Evolutionary conservation across 2,888 invertebrate species (phyloP).

Genomic region (Pollenia labialis): DNA sequence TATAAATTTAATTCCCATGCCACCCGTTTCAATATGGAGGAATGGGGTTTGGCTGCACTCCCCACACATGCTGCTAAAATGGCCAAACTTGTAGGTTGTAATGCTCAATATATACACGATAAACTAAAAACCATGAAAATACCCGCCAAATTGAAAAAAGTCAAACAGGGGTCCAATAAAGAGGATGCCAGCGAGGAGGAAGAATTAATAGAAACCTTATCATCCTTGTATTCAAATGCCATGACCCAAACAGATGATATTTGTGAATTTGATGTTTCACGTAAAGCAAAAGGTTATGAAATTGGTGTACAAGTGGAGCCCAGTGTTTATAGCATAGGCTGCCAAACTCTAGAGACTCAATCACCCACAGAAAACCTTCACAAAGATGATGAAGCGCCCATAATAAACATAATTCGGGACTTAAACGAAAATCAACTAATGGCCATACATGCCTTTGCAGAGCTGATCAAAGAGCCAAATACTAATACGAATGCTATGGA

Average conservation of each 20-base stretch:
- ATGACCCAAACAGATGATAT: constrained; percentile 74
- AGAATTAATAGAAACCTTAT: constrained; percentile 55
- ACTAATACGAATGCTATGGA: constrained; percentile 69
- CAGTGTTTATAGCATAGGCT: constrained; percentile 46
- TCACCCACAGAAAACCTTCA: constrained; percentile 19
- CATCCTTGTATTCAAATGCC: constrained; percentile 72
- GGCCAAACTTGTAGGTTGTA: constrained; percentile 70
- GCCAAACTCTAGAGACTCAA: constrained; percentile 68
- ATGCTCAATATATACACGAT: constrained; percentile 62
- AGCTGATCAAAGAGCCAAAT: constrained; percentile 69
- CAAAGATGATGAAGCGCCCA: constrained; percentile 69
- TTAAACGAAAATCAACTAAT: constrained; percentile 75
- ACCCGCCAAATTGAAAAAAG: constrained; percentile 65
- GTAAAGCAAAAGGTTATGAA: constrained; percentile 40
- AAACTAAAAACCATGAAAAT: constrained; percentile 70
- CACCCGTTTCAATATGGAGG: constrained; percentile 70
- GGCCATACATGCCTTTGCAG: constrained; percentile 74
- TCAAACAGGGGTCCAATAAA: constrained; percentile 47
- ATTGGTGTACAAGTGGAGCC: constrained; percentile 56
- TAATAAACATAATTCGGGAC: constrained; percentile 70
- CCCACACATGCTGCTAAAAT: constrained; percentile 62
- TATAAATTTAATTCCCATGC: constrained; percentile 74
- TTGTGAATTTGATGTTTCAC: constrained; percentile 3
- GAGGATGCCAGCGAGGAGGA: constrained; percentile 33
- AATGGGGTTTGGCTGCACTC: constrained; percentile 74